A percentile compares a stretch with the other conserved stretches of the same genome.
Conservation (phyloP, 2,797 vertebrate species). For the Antennarius maculatus region DNA sequence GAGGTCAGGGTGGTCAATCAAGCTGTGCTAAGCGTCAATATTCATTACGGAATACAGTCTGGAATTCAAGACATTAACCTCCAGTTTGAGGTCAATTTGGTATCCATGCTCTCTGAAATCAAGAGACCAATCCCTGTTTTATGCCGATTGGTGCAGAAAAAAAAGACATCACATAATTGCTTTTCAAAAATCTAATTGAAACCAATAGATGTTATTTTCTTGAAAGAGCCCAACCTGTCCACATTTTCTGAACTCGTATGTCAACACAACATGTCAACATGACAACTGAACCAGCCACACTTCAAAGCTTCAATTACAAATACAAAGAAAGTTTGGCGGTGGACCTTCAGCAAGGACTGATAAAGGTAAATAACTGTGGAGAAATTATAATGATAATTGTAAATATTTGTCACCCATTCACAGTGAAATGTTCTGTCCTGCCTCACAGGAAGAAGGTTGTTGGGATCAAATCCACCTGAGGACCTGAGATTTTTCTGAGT, state of each 20-base stretch:
- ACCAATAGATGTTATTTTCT: too few relatives aligned
- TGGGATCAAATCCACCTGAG: too few relatives aligned
- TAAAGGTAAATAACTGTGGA: too few relatives aligned
- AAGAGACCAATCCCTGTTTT: neutral
- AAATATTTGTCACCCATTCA: neutral
- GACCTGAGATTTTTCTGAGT: too few relatives aligned
- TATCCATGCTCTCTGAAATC: slow-evolving; percentile 4
- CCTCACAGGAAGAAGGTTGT: too few relatives aligned
- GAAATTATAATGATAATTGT: too few relatives aligned
- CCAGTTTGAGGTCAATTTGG: neutral
- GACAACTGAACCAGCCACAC: slow-evolving; percentile 1
- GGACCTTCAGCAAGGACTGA: too few relatives aligned
- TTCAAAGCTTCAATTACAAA: neutral
- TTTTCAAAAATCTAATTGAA: too few relatives aligned
- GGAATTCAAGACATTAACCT: neutral
- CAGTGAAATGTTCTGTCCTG: neutral
- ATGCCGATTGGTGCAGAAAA: too few relatives aligned
- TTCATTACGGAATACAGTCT: slow-evolving; percentile 3
- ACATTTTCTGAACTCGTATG: neutral
- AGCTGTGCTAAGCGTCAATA: neutral
- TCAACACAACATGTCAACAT: slow-evolving; percentile 12
- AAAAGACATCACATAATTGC: too few relatives aligned
- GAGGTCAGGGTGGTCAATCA: slow-evolving; percentile 19
- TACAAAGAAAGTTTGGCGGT: neutral
- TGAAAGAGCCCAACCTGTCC: neutral